phyloP scores from a whole-genome alignment of 2,113 vertebrate species.

The Rhipidura dahli region DNA sequence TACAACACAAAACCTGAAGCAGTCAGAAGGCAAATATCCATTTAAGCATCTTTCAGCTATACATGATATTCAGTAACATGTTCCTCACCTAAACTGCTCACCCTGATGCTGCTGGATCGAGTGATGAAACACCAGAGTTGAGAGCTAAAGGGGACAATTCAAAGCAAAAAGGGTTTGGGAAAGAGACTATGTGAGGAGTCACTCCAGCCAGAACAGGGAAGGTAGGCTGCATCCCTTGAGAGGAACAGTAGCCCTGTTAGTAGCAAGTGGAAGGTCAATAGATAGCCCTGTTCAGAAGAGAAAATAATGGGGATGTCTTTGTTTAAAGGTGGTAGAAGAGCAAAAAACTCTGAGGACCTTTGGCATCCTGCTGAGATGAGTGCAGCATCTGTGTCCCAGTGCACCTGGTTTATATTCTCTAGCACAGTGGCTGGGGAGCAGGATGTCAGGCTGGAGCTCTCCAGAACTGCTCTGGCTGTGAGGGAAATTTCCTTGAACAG shows the following conservation, averaged over 20 bases:
- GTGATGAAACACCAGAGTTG: not conserved
- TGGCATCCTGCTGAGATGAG: not conserved
- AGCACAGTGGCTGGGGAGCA: not conserved
- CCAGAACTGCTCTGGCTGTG: not conserved
- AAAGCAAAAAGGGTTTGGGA: not conserved
- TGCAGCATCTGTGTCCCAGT: not conserved
- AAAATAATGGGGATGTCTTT: not conserved
- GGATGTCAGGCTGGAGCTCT: not conserved
- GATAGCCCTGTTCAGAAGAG: not conserved
- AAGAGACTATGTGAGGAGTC: not conserved
- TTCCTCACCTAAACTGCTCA: not conserved
- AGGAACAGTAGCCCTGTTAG: not conserved
- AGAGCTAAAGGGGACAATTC: not conserved
- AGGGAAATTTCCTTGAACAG: not conserved
- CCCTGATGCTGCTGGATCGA: not conserved
- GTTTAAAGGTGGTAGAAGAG: not conserved
- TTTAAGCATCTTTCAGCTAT: not conserved
- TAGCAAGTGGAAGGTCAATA: not conserved
- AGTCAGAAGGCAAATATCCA: not conserved
- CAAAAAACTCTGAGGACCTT: not conserved
- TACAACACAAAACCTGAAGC: not conserved
- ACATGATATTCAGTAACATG: not conserved
- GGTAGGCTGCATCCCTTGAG: not conserved
- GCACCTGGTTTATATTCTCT: not conserved
- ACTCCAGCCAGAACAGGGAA: not conserved